Base-by-base conservation (phyloP, 2,113 vertebrate species). In the Paramormyrops kingsleyae region DNA sequence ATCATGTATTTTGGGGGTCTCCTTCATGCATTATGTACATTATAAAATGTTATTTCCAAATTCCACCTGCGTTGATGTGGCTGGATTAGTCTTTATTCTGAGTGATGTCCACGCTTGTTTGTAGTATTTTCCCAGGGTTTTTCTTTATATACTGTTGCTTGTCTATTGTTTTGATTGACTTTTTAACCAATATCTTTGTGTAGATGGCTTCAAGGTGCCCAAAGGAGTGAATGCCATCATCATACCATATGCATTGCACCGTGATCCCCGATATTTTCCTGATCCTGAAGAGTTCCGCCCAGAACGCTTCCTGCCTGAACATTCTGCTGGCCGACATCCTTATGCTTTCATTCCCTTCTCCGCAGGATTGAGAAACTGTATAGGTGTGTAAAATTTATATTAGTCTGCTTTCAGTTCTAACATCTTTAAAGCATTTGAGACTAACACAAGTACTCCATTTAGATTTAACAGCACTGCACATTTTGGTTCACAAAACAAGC, bases 331-430 rank as follows among this genome's bases (percentile, higher is more conserved):
- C 86, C 95, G 96, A 53, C 96, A 97, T 46, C 95, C 97, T 0
- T 97, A 95, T 0, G 93, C 96, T 0, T 98, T 96, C 0, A 95
- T 97, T 83, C 97, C 97, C 31, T 97, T 98, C 91, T 98, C 97
- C 35, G 97, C 97, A n/a, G 97, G 97, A 70, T 94, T 94, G 74
- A 95, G 97, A 89, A 97, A 97, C 93, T 98, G 97, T 89, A 97
- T 97, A 87, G 97, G 97, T 97, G 92, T 9, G 97, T 96, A 42
- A 42, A 35, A 80, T 19, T 42, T 19, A 80, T 10, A 19, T 31
- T 66, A n/a, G 24, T 66, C 24, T 10, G 24, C 12, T 19, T 17
- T 80, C 70, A 77, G 13, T 74, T 19, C 70, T 17, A 74, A 74
- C 31, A 74, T 31, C 70, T 74, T 13, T 39, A 74, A 35, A 24